Conservation (phyloP, 2,888 invertebrate genomes). For the Seira ritae region DNA sequence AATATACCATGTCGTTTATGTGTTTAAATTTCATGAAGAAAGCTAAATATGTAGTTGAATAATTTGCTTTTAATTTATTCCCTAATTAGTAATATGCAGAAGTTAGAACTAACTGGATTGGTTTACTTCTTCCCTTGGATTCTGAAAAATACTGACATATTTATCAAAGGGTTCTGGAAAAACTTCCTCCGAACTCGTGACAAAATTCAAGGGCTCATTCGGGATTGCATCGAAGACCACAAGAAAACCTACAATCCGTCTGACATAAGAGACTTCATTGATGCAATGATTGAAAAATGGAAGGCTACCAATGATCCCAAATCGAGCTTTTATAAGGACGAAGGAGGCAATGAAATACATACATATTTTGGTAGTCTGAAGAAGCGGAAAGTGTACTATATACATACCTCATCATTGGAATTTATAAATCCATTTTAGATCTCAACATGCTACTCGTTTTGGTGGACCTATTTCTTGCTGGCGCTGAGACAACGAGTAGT, state of each 20-base stretch:
- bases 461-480: constrained; percentile 67
- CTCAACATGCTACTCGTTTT: constrained; percentile 70
- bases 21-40: neutral
- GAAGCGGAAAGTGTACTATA: too few species aligned
- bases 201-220: constrained; percentile 67
- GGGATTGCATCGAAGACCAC: constrained; percentile 67
- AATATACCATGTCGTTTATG: neutral
- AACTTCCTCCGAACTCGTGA: constrained; percentile 66
- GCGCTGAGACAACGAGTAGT: constrained; percentile 71
- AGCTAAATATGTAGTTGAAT: neutral
- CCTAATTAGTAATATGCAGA: constrained; percentile 70
- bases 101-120: constrained; percentile 67
- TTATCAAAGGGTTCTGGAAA: constrained; percentile 72
- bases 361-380: neutral
- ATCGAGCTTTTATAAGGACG: constrained; percentile 71
- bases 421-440: constrained; percentile 54
- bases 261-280: constrained; percentile 70
- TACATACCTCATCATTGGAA: neutral
- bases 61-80: too few species aligned
- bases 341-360: constrained; percentile 64
- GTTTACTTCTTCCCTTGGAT: constrained; percentile 71
- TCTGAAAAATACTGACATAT: constrained; percentile 66
- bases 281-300: constrained; percentile 68
- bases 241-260: constrained; percentile 65
- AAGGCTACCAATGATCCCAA: constrained; percentile 67